Conservation (phyloP, 1,140 invertebrate species). For the Hormaphis cornu region DNA sequence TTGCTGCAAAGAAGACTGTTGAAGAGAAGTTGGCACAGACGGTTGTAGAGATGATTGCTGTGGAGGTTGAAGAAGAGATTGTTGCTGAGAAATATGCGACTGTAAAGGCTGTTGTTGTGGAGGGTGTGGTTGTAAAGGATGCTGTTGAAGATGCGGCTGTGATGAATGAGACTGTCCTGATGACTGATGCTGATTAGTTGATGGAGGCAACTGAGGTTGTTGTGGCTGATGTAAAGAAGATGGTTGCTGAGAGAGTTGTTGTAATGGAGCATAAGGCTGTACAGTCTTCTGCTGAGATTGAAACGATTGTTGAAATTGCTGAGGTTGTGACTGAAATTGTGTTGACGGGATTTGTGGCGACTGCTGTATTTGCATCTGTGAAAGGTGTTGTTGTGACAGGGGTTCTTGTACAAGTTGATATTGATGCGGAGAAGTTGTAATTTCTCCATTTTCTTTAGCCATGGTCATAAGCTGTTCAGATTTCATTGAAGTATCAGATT, state of each 20-base stretch:
- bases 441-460: slow-evolving; percentile 20
- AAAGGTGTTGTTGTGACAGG: not conserved
- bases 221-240: not conserved
- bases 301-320: not conserved
- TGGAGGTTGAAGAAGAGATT: not conserved
- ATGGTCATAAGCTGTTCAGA: not conserved
- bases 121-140: not conserved
- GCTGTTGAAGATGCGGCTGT: not conserved
- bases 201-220: not conserved
- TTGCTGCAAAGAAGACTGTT: not conserved
- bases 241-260: not conserved
- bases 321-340: not conserved
- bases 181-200: not conserved
- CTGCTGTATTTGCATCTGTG: not conserved
- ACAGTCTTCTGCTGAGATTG: not conserved
- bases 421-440: not conserved
- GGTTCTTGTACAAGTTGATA: not conserved
- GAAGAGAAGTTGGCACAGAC: not conserved
- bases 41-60: not conserved
- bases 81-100: not conserved
- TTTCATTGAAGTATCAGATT: not conserved
- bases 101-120: not conserved
- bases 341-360: not conserved
- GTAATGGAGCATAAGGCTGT: not conserved
- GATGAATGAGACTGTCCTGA: not conserved